Base-by-base conservation (phyloP, 2,113 vertebrate species). In the Thomomys bottae region DNA sequence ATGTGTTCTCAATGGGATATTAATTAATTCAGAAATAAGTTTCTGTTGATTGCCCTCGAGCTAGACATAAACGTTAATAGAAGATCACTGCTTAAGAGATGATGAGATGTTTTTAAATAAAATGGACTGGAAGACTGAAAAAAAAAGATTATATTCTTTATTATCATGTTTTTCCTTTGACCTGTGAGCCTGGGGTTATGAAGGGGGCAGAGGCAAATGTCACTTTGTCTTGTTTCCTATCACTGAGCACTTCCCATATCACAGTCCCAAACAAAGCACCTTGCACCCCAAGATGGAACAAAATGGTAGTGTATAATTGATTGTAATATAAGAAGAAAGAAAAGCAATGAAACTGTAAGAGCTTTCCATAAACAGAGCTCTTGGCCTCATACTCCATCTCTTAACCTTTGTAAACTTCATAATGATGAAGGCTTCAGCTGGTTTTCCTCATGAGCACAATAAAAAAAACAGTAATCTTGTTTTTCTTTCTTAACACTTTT, bases 251-350 rank as follows among this genome's bases (percentile, higher is more conserved):
- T 73, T 75, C 36, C 32, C 54, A 5, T 67, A 87, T 57, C 93
- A 67, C 23, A 70, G 24, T 40, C 38, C 6, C 30, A 4, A 88
- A 70, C 28, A 34, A 75, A n/a, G 89, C 61, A 77, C 23, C 84
- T 72, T 45, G 70, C 14, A 68, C 82, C 28, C 57, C 3, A 28
- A 91, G 92, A 93, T 84, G 82, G 91, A 81, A 57, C 21, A 34
- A 40, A 80, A 66, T 49, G 67, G 14, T 21, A 71, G 20, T 66
- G 34, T 64, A n/a, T 71, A 30, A 36, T 40, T 67, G 73, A 49
- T 49, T 54, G 49, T 54, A 17, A 54, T 54, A 12, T 54, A 54
- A 54, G 49, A 54, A 17, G 49, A 54, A 54, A 54, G 36, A 23
- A 24, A 40, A 63, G 49, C 28, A 64, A 42, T 78, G 79, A 93